Evolutionary conservation across 37 sponge, comb jelly and placozoan genomes (phyloP), one percentile per base, ranked within the genome.

Genomic region (Agelas oroides): DNA sequence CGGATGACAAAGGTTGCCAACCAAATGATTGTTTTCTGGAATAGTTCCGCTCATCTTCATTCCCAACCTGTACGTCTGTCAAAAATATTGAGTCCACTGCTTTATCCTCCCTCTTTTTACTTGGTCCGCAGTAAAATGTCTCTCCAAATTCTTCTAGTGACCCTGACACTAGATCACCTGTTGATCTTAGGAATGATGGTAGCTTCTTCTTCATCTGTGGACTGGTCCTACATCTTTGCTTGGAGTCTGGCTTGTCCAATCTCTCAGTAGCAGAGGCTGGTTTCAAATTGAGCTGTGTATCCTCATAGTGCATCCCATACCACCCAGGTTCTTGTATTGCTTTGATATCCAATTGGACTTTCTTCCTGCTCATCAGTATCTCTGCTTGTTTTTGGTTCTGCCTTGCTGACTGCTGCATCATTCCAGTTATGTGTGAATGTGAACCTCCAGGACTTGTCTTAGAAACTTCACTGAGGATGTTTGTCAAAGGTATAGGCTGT

Each of bases 1-100:
- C 53, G 58, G 18, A 27, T 12, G 77, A 57, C 69, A 85, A 35
- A 33, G 85, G 85, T 59, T 85, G 85, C 85, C 85, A 85, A 16
- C 57, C 54, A 19, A 38, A 35, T 2, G 46, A 14, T n/a, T n/a
- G 5, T 61, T 11, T 61, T 27, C 5, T 46, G 3, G 46, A 6
- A 68, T 34, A 19, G 20, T 68, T 18, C 34, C 5, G 20, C 17
- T 1, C 69, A 61, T 5, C 5, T 61, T 27, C 31, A 72, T 19
- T 38, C 2, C 15, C 73, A 28, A 19, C 5, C 18, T 20, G 53
- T 24, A 64, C 1, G 37, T 78, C 65, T 3, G 78, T 78, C 28
- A 78, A 36, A 36, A 78, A 78, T 2, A 64, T 11, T 2, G 78
- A 78, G 6, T 32, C 23, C 1, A 37, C 60, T 5, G 1, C 12